Base-by-base conservation (phyloP, 1,140 invertebrate species). In the Drosophila athabasca region DNA sequence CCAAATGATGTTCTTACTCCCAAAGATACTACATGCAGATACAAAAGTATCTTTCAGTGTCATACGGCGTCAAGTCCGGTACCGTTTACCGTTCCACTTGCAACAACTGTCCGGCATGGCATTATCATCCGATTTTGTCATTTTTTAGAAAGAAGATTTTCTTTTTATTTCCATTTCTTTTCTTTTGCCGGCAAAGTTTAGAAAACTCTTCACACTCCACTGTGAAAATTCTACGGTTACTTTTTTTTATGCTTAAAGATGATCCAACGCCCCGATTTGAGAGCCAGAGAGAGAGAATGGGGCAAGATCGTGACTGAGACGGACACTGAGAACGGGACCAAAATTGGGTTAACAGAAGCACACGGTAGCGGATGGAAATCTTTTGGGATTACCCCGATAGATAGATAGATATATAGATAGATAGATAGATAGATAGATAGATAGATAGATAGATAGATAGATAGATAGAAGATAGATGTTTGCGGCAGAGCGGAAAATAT, bases 141-240 rank as follows among this genome's bases (percentile, higher is more conserved):
- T 55, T 68, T 31, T 41, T 31, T 55, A 48, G 68, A 45, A 45
- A 62, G 53, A 53, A 77, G 46, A 57, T 51, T 43, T 39, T 52
- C 19, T 62, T 41, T 15, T 41, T 43, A 15, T 62, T 39, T 15
- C n/a, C 17, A 19, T 19, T 19, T 19, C 17, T 19, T 19, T 41
- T 31, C n/a, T 68, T 15, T 49, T 7, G 24, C 66, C 45, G 17
- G 9, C 19, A 46, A 67, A 22, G n/a, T 43, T 35, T 49, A 24
- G 35, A 53, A 72, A 66, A 59, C 43, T 77, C 7, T 72, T 82
- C 58, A 73, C 78, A 81, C 73, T 51, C 48, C 39, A 65, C 61
- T 71, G 74, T 81, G 74, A 73, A 83, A 81, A 78, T 68, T 65
- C 48, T 69, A 64, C 67, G 78, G 65, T 66, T 76, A 59, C 43